Evolutionary conservation across 2,888 invertebrate genomes (phyloP).

Genomic region (Dichetophora obliterata): DNA sequence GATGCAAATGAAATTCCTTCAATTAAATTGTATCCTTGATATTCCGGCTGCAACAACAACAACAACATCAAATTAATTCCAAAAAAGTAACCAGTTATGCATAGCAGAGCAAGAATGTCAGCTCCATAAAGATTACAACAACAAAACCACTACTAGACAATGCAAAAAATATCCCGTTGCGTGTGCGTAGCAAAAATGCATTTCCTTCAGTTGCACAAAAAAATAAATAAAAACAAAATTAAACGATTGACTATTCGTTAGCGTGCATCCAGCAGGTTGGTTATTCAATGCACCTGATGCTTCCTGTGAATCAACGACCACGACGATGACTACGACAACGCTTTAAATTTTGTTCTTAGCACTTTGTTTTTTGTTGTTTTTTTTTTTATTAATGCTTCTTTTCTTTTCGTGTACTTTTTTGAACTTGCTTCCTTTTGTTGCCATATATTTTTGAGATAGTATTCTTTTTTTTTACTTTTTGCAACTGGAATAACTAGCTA

Average conservation of each 20-base stretch:
- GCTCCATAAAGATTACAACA: too few species aligned
- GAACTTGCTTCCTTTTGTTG: not conserved
- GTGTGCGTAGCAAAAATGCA: slow-evolving; percentile 22
- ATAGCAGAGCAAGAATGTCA: slow-evolving; percentile 8
- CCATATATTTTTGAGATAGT: not conserved
- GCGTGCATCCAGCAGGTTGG: not conserved
- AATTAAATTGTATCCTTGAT: slow-evolving; percentile 6
- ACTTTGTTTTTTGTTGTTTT: not conserved
- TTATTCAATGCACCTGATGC: slow-evolving; percentile 16
- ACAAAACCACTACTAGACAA: not conserved
- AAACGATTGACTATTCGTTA: not conserved
- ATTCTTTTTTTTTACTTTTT: not conserved
- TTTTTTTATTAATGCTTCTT: not conserved
- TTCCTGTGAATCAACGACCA: slow-evolving; percentile 14
- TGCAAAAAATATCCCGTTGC: slow-evolving; percentile 34
- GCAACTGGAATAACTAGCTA: slow-evolving; percentile 32
- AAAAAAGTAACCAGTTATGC: slow-evolving; percentile 11
- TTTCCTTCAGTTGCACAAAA: slow-evolving; percentile 17
- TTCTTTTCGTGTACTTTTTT: not conserved
- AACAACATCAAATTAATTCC: slow-evolving; percentile 2
- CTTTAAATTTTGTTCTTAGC: slow-evolving; percentile 14
- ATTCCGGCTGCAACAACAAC: slow-evolving; percentile 9
- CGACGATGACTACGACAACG: slow-evolving; percentile 12
- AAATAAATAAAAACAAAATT: not conserved
- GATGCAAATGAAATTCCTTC: slow-evolving; percentile 12